Evolutionary conservation across 2,888 invertebrate species (phyloP), one percentile per base, ranked within the genome.

Genomic region (Xylota segnis): DNA sequence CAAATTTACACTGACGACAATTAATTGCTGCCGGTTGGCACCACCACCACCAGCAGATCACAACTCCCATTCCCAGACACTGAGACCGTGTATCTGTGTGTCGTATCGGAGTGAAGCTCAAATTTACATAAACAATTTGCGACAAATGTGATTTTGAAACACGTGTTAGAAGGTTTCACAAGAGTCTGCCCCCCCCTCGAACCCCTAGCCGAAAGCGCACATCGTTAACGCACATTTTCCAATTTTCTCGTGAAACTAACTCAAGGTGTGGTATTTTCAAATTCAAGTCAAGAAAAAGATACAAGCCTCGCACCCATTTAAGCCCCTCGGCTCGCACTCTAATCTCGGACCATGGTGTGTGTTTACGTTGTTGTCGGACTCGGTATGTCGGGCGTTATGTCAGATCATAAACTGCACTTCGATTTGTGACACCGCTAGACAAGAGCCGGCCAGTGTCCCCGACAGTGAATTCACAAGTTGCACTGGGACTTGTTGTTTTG

Each of bases 121-220:
- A 54, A 61, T 81, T 81, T 74, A 68, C 68, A 45, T 52, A 75
- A 81, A 40, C 16, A 68, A 68, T 81, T 74, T 61, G 58, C 59
- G 45, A 74, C 74, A 61, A 45, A 61, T 61, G 45, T 61, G 45
- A 63, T 68, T 68, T 54, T 52, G 47, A 68, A 68, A 61, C 75
- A 81, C 74, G 66, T 74, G 74, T 75, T 74, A 61, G 50, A 78
- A 66, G 27, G 74, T 81, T 81, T 74, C 79, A 43, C 68, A 81
- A 68, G 37, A 37, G 12, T 56, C 14, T 23, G 29, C 32, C 59
- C 59, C 7, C 3, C 47, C 0, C 6, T 1, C 23, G 5, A 3
- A 32, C 43, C 45, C 10, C 43, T 1, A 2, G n/a, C 52, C 5
- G 5, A 18, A 9, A 4, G 4, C 52, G n/a, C 43, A 40, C 12